phyloP scores from a whole-genome alignment of 2,888 invertebrate genomes.

The Gryllus longicercus region DNA sequence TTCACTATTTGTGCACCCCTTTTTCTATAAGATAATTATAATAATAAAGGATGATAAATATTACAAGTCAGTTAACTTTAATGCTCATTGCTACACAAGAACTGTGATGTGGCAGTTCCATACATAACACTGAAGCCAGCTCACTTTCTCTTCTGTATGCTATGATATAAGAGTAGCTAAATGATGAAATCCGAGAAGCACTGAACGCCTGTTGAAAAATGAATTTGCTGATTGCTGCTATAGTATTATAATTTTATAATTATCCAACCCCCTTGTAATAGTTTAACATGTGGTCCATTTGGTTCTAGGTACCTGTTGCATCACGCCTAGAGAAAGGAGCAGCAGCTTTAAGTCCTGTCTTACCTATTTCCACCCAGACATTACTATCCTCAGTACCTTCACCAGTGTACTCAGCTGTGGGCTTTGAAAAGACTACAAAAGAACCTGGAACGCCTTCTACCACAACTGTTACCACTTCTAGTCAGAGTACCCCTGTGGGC shows the following conservation, averaged over 20 bases:
- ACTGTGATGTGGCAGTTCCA: too few relatives aligned
- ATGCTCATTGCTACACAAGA: too few relatives aligned
- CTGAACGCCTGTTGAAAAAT: neutral
- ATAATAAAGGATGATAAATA: too few relatives aligned
- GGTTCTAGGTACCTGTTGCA: constrained; percentile 27
- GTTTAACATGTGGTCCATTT: neutral
- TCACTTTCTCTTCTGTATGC: too few relatives aligned
- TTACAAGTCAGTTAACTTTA: too few relatives aligned
- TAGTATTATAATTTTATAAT: neutral
- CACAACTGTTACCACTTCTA: constrained; percentile 41
- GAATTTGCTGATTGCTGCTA: neutral
- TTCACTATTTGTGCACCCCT: too few relatives aligned
- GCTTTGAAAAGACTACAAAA: constrained; percentile 32
- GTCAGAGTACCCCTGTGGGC: constrained; percentile 36
- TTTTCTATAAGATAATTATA: too few relatives aligned
- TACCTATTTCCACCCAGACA: constrained; percentile 35
- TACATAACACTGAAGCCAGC: too few relatives aligned
- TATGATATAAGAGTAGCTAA: neutral
- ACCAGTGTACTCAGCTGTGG: constrained; percentile 43
- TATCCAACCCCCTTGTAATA: neutral
- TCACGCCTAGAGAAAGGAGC: constrained; percentile 31
- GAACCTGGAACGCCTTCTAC: neutral
- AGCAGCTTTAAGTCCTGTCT: constrained; percentile 34
- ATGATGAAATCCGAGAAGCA: neutral
- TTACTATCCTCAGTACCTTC: constrained; percentile 42